Base-by-base conservation (phyloP, 2,888 invertebrate genomes). In the Napeogenes inachia region DNA sequence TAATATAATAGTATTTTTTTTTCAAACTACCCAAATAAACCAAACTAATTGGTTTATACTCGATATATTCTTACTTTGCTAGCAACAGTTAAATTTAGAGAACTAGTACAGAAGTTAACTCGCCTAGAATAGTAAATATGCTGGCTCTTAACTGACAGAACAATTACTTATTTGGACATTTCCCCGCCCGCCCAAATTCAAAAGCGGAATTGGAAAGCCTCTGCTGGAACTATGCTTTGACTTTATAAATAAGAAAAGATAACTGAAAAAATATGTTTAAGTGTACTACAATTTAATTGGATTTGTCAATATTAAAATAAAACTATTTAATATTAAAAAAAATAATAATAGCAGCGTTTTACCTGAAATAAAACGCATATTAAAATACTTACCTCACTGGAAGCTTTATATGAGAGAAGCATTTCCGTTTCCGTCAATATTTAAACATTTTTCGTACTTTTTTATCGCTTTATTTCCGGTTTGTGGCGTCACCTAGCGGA, bases 161-260 rank as follows among this genome's bases (percentile, higher is more conserved):
- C 88, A 88, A 88, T 89, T 88, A 88, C 85, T 85, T 82, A 79
- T 80, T 82, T 78, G 87, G 88, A 88, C 87, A 87, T 82, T 87
- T 87, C 86, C 79, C 86, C 84, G 87, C 82, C 81, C 82, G 77
- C 74, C 76, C 79, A 79, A 82, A 81, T 85, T 82, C 78, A 77
- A 75, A 80, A 86, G 86, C 85, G 77, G 85, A 81, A 85, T 80
- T 77, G 84, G 85, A 83, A 75, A 70, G 70, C 68, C 57, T 56
- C 50, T 56, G 59, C 50, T 62, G 59, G 56, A 45, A 59, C 21
- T 46, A 45, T 62, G 56, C 66, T 45, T 46, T 60, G 64, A 64
- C 62, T 66, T 62, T 10, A 21, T 2, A 50, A 12, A 50, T 30
- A 13, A n/a, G 10, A 8, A 13, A 47, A n/a, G 21, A 47, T n/a